A percentile compares a stretch with the other conserved stretches of the same genome.
Evolutionary conservation across 1,140 invertebrate genomes (phyloP).

Genomic region (Wiebesia pumilae): DNA sequence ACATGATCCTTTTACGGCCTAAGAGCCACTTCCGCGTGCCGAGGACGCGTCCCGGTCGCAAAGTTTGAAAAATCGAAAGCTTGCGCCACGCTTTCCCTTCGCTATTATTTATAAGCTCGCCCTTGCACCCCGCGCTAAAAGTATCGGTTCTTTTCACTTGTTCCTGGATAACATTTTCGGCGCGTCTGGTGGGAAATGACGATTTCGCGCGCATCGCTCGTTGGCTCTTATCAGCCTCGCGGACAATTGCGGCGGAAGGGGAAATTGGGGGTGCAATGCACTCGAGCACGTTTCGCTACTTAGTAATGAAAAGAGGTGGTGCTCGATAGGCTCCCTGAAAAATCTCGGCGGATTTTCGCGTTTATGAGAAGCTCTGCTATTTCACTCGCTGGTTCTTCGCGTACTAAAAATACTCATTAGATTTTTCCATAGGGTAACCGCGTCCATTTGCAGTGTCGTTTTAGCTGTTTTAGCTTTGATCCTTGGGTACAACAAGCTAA

Average conservation of each 20-base stretch:
- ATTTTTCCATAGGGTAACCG: too few species aligned
- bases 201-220: too few species aligned
- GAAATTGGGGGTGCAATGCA: slow-evolving; percentile 21
- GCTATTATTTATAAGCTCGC: neutral
- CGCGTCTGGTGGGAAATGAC: too few species aligned
- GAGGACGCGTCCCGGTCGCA: neutral
- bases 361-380: neutral
- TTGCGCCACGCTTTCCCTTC: neutral
- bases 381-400: too few species aligned
- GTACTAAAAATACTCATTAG: too few species aligned
- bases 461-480: too few species aligned
- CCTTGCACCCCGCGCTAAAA: neutral
- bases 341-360: neutral
- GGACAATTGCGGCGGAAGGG: neutral
- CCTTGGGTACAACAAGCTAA: too few species aligned
- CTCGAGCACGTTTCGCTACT: slow-evolving; percentile 34
- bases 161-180: neutral
- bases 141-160: neutral
- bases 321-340: neutral
- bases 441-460: too few species aligned
- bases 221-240: too few species aligned
- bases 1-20: neutral
- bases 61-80: too few species aligned
- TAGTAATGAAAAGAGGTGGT: neutral
- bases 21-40: neutral